Conservation (phyloP, 2,888 invertebrate species). For the Drosophila cognata region DNA sequence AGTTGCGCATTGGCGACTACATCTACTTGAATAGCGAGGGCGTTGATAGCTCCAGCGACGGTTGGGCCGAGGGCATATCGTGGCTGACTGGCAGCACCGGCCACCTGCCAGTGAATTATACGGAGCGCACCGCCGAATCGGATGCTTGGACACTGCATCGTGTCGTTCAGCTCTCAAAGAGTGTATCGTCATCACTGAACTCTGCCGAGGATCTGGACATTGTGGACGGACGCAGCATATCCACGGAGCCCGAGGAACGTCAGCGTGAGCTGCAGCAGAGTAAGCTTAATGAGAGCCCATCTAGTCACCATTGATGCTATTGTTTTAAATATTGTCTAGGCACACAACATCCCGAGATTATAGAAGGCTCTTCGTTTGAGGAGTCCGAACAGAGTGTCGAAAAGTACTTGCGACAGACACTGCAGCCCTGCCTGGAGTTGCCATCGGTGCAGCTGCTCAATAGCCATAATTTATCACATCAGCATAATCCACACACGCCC, state of each 20-base stretch:
- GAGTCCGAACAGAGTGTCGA: conserved; percentile 84
- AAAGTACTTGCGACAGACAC: conserved; percentile 81
- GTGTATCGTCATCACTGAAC: conserved; percentile 83
- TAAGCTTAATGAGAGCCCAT: conserved; percentile 37
- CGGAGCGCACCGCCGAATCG: conserved; percentile 93
- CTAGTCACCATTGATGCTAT: neutral
- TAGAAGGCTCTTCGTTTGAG: conserved; percentile 83
- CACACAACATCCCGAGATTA: conserved; percentile 75
- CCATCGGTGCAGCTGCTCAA: conserved; percentile 72
- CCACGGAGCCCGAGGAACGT: conserved; percentile 80
- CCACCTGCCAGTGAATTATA: conserved; percentile 92
- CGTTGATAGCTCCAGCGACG: conserved; percentile 90
- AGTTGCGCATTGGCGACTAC: conserved; percentile 93
- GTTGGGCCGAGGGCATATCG: conserved; percentile 92
- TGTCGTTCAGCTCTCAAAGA: conserved; percentile 87
- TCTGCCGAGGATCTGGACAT: conserved; percentile 83
- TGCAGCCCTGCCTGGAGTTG: conserved; percentile 82
- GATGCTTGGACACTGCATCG: conserved; percentile 96
- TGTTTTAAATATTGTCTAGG: conserved; percentile 31
- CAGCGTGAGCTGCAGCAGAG: conserved; percentile 77
- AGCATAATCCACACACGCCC: conserved; percentile 70
- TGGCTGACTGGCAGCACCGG: conserved; percentile 88
- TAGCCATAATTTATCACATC: conserved; percentile 67
- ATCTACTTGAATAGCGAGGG: conserved; percentile 92
- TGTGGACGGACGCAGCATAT: conserved; percentile 83